Conservation (phyloP, 2,797 vertebrate species). For the Rhinichthys osculus region DNA sequence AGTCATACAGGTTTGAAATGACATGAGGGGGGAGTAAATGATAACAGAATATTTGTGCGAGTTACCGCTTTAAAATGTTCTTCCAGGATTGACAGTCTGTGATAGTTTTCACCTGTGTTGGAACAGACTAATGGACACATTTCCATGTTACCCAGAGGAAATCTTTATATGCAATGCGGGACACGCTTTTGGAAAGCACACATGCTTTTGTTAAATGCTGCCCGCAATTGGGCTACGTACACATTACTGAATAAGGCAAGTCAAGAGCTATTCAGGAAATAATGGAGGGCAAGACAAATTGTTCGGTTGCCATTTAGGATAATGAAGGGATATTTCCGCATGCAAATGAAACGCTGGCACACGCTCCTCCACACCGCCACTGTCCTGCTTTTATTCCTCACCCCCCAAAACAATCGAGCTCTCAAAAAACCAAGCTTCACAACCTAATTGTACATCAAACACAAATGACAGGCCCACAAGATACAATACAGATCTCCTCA, state of each 20-base stretch:
- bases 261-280: conserved; percentile 63
- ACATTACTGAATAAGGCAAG: conserved; percentile 40
- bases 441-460: conserved; percentile 76
- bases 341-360: conserved; percentile 71
- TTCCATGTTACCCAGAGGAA: conserved; percentile 39
- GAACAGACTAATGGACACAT: conserved; percentile 48
- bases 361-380: conserved; percentile 65
- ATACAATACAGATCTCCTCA: conserved; percentile 76
- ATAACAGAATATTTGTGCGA: not conserved
- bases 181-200: conserved; percentile 47
- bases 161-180: conserved; percentile 43
- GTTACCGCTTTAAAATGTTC: not conserved
- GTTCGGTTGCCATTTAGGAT: conserved; percentile 70
- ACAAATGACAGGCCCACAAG: conserved; percentile 76
- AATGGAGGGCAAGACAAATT: conserved; percentile 67
- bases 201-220: conserved; percentile 29
- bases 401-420: conserved; percentile 69
- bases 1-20: not conserved
- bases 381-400: conserved; percentile 36
- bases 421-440: conserved; percentile 74
- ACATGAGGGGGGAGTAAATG: conserved; percentile 10
- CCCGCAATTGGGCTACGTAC: conserved; percentile 24
- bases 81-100: conserved; percentile 36
- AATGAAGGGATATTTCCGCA: conserved; percentile 75
- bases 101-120: conserved; percentile 45